Conservation (phyloP, 2,888 invertebrate species). For the Pollenia amentaria region DNA sequence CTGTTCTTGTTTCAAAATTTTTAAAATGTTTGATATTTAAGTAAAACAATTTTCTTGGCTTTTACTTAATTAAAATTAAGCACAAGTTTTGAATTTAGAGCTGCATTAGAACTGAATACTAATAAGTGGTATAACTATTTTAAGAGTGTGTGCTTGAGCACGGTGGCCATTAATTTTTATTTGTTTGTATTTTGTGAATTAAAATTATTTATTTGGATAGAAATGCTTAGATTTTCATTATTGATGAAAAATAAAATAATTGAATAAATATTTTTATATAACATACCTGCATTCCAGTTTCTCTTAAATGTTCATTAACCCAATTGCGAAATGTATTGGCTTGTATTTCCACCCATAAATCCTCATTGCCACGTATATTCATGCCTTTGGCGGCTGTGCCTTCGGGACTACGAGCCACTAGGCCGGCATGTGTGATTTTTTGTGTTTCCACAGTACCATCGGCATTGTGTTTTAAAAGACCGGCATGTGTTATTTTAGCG, state of each 20-base stretch:
- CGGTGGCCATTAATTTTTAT: neutral
- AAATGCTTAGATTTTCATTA: neutral
- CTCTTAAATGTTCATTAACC: slow-evolving; percentile 96
- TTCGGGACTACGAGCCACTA: slow-evolving; percentile 95
- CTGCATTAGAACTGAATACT: neutral
- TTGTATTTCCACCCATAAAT: slow-evolving; percentile 98
- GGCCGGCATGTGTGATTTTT: slow-evolving; percentile 90
- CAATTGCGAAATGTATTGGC: slow-evolving; percentile 98
- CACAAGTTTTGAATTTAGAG: neutral
- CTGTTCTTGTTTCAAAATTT: no score
- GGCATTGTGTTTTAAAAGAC: slow-evolving; percentile 86
- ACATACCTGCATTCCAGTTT: slow-evolving; percentile 88
- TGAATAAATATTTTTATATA: no score
- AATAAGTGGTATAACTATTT: neutral
- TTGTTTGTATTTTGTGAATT: neutral
- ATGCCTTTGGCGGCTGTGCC: slow-evolving; percentile 98
- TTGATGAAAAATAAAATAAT: no score
- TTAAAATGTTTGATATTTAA: no score
- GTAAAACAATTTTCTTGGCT: neutral
- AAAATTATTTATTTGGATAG: neutral
- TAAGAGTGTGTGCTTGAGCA: neutral
- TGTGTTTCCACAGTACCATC: slow-evolving; percentile 87
- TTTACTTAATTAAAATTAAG: neutral
- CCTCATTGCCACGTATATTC: slow-evolving; percentile 97
- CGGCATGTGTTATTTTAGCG: slow-evolving; percentile 87